These are phyloP conservation scores for Poeciliopsis gracilis DNA, from an alignment of 2,797 vertebrate species.

Conservation along the genomic window DNA sequence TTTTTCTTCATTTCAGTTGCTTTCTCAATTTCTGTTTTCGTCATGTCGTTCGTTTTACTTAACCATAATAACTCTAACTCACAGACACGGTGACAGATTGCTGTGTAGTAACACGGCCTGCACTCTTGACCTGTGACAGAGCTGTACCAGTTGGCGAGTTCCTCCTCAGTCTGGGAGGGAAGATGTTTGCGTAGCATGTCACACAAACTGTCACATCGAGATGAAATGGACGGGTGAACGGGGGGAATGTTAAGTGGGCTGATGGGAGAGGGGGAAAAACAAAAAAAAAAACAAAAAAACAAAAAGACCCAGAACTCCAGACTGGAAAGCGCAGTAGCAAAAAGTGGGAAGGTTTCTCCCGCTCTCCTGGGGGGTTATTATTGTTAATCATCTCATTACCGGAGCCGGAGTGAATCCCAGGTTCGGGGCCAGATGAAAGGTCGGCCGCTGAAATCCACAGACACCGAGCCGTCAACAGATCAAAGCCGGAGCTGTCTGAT, in stretches of 20 bases:
- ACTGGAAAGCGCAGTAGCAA: slow-evolving; percentile 25
- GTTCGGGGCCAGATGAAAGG: slow-evolving; percentile 78
- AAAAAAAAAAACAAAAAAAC: too few relatives aligned
- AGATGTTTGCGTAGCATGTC: slow-evolving; percentile 50
- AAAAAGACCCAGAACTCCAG: slow-evolving; percentile 16
- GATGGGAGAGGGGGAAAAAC: background rate
- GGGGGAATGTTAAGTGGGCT: slow-evolving; percentile 56
- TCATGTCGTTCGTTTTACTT: too few relatives aligned
- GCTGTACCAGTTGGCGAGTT: slow-evolving; percentile 38
- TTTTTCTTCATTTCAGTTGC: background rate
- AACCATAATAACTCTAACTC: too few relatives aligned
- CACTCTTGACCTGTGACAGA: slow-evolving; percentile 27
- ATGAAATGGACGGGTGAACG: slow-evolving; percentile 56
- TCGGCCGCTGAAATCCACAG: slow-evolving; percentile 67
- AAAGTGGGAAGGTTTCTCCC: slow-evolving; percentile 2
- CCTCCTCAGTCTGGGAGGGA: slow-evolving; percentile 17
- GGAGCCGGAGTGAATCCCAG: slow-evolving; percentile 71
- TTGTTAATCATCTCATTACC: slow-evolving; percentile 82
- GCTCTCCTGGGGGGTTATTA: slow-evolving; percentile 76
- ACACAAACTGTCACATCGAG: slow-evolving; percentile 48
- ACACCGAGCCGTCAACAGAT: slow-evolving; percentile 76
- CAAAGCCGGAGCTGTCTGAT: slow-evolving; percentile 74
- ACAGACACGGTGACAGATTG: background rate
- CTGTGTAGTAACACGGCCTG: slow-evolving; percentile 4
- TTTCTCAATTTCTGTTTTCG: background rate